Base-by-base conservation (phyloP, 2,797 vertebrate species). In the Florisuga fusca region DNA sequence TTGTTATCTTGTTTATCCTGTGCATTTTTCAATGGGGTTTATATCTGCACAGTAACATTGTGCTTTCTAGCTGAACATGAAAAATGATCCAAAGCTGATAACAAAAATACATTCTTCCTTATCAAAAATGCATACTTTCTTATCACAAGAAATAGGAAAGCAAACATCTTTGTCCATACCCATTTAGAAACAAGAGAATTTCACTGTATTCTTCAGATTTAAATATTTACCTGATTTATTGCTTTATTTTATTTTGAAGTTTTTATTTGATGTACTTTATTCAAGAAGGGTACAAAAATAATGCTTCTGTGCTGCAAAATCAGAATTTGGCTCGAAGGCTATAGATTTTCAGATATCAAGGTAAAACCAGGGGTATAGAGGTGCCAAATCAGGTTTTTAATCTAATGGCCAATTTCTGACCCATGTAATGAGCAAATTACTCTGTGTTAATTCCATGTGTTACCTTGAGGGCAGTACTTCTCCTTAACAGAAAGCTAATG, bases 1-100 rank as follows among this genome's bases (percentile, higher is more conserved):
- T 41, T 90, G 59, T 96, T 96, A 93, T 83, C 92, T 94, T 92
- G 26, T 93, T 96, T 95, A 87, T 92, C 72, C 77, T 92, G 26
- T 61, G 27, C 54, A 46, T 85, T 93, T 95, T 95, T 93, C 81
- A 79, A 62, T 54, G 16, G 41, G 46, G 29, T 85, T 90, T 93
- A 75, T 67, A 74, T 75, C 59, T 95, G 38, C 55, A 84, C 59
- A 84, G 61, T 34, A 84, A 5, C n/a, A 23, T 71, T 94, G 51
- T 84, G 33, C 43, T 91, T 95, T 96, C 76, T 71, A 79, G 81
- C 59, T 76, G 55, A 88, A 82, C 5, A 3, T 94, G 91, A 96
- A 94, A 85, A 85, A 87, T 94, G 15, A 78, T 93, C 75, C 53
- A 77, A 92, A 88, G 33, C 53, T 63, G 75, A 94, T 96, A 95